Conservation (phyloP, 2,113 vertebrate species). For the Dasyurus viverrinus region DNA sequence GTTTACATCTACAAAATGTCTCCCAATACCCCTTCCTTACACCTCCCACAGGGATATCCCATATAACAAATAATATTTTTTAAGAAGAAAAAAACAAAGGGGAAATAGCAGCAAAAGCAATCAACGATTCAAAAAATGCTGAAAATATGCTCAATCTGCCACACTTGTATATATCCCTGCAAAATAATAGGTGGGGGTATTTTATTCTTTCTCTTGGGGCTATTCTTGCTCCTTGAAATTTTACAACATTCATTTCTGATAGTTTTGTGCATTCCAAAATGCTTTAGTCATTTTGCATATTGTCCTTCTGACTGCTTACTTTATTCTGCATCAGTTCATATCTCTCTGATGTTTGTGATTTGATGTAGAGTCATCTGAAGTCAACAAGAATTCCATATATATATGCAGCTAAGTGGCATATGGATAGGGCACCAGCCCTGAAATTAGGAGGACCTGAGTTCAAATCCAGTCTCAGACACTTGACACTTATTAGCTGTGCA, state of each 20-base stretch:
- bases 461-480: no score
- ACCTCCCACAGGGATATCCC: not conserved
- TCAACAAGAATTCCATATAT: not conserved
- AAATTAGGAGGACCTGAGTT: no score
- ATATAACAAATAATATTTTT: not conserved
- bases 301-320: no score
- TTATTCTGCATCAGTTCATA: not conserved
- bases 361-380: conserved; percentile 32
- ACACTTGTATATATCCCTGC: not conserved
- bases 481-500: no score
- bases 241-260: not conserved
- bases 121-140: not conserved
- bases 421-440: no score
- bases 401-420: no score
- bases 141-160: not conserved
- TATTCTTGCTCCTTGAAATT: not conserved
- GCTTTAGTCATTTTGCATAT: no score
- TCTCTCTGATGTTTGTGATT: not conserved
- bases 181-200: not conserved
- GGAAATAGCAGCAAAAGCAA: not conserved
- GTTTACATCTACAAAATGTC: not conserved
- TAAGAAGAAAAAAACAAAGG: not conserved
- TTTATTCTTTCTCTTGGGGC: not conserved
- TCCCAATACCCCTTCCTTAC: not conserved
- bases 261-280: not conserved